phyloP scores from a whole-genome alignment of 2,113 vertebrate species.

The Arizona elegans region DNA sequence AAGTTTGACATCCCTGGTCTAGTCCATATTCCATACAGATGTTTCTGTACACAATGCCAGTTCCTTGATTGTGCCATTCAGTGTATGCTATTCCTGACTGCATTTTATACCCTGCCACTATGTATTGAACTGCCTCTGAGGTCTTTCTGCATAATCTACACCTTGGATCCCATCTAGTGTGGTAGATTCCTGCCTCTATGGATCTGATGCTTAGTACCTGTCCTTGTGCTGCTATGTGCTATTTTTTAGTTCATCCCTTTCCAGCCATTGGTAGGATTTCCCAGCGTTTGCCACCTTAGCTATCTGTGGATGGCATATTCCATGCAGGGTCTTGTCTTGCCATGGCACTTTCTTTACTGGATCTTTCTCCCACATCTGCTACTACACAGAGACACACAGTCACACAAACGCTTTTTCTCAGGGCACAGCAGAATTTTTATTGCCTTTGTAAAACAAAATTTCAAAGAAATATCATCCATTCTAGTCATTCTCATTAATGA shows the following conservation, averaged over 20 bases:
- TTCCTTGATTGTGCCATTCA: background rate
- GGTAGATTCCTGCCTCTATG: background rate
- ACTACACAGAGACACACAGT: background rate
- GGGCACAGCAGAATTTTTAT: constrained; percentile 3
- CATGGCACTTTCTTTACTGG: background rate
- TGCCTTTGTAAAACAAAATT: background rate
- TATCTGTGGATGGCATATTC: background rate
- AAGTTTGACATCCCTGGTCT: background rate
- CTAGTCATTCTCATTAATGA: constrained; percentile 31
- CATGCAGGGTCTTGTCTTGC: background rate
- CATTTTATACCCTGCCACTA: background rate
- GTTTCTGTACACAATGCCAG: background rate
- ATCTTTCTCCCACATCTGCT: background rate
- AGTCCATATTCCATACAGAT: background rate
- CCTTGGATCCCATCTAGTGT: background rate
- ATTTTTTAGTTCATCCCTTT: background rate
- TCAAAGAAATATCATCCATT: constrained; percentile 26
- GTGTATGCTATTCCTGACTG: background rate
- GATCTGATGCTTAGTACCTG: background rate
- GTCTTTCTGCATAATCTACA: background rate
- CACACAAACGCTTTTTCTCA: background rate
- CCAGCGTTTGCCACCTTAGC: background rate
- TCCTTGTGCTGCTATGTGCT: background rate
- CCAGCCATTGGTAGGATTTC: background rate
- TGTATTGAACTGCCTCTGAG: background rate